phyloP scores from a whole-genome alignment of 2,888 invertebrate species.

The Dasysyrphus albostriatus region DNA sequence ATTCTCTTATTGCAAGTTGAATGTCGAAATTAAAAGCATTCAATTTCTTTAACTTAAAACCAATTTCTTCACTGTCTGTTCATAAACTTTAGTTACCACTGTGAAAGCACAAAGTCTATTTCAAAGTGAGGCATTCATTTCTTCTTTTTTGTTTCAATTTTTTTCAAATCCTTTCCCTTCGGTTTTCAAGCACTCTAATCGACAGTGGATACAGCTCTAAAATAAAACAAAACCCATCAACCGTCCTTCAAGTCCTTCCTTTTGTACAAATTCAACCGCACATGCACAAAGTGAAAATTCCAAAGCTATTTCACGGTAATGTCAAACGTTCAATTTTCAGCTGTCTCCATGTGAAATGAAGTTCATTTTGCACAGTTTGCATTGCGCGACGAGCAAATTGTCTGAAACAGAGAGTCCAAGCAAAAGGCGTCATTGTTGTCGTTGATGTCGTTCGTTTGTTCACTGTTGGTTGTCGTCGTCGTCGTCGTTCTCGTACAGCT shows the following conservation, averaged over 20 bases:
- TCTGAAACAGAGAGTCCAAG: conserved; percentile 47
- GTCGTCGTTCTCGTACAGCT: conserved; percentile 21
- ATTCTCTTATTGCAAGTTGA: background rate
- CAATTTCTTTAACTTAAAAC: conserved; percentile 5
- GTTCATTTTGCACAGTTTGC: conserved; percentile 54
- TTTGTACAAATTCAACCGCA: conserved; percentile 12
- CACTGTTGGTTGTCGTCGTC: conserved; percentile 13
- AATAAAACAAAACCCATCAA: background rate
- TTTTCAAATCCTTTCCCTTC: background rate
- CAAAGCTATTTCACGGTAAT: conserved; percentile 59
- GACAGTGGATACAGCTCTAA: background rate
- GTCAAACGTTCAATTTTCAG: conserved; percentile 62
- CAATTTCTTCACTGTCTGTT: conserved; percentile 23
- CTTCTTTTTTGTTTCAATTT: background rate
- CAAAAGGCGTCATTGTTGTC: conserved; percentile 29
- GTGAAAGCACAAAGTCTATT: background rate
- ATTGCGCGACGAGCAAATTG: conserved; percentile 52
- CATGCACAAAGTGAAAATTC: conserved; percentile 56
- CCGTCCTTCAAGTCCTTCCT: background rate
- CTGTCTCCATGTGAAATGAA: conserved; percentile 61
- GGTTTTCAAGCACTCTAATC: conserved; percentile 15
- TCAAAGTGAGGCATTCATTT: background rate
- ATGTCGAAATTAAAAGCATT: background rate
- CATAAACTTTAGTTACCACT: background rate
- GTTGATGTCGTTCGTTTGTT: conserved; percentile 24